Evolutionary conservation across 2,888 invertebrate genomes (phyloP).

Genomic region (Entomobrya multifasciata): DNA sequence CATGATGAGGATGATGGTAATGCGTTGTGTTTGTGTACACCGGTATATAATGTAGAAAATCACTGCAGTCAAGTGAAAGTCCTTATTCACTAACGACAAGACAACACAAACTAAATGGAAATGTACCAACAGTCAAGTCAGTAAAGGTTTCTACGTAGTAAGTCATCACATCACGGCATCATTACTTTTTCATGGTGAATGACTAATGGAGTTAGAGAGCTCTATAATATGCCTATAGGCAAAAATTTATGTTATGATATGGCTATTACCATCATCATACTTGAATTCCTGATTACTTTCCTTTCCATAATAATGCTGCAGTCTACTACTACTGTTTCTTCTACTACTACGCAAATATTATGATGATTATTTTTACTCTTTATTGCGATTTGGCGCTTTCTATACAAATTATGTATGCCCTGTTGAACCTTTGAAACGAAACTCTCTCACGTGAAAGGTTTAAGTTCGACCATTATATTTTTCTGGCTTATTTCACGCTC

Average conservation of each 20-base stretch:
- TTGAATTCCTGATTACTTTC: conserved; percentile 36
- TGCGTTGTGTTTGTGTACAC: neutral
- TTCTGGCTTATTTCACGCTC: conserved; percentile 37
- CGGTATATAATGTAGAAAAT: neutral
- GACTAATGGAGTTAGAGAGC: conserved; percentile 57
- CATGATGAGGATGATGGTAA: conserved; percentile 20
- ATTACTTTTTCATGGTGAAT: conserved; percentile 67
- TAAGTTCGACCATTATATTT: conserved; percentile 17
- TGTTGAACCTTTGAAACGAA: conserved; percentile 42
- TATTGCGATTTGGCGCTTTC: conserved; percentile 26
- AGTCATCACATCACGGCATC: conserved; percentile 52
- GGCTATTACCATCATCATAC: conserved; percentile 12
- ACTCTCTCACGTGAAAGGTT: neutral
- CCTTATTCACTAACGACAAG: neutral
- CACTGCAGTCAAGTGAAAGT: conserved; percentile 20
- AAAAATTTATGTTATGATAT: conserved; percentile 27
- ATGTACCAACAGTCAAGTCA: conserved; percentile 15
- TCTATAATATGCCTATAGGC: conserved; percentile 30
- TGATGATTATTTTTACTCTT: conserved; percentile 35
- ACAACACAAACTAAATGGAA: neutral
- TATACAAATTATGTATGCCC: conserved; percentile 40
- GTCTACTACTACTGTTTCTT: neutral
- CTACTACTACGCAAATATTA: conserved; percentile 6
- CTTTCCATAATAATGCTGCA: neutral
- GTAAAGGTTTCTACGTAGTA: conserved; percentile 10